These are phyloP conservation scores for Ornithoptera alexandrae DNA, from an alignment of 2,888 invertebrate genomes.

Conservation along the genomic window DNA sequence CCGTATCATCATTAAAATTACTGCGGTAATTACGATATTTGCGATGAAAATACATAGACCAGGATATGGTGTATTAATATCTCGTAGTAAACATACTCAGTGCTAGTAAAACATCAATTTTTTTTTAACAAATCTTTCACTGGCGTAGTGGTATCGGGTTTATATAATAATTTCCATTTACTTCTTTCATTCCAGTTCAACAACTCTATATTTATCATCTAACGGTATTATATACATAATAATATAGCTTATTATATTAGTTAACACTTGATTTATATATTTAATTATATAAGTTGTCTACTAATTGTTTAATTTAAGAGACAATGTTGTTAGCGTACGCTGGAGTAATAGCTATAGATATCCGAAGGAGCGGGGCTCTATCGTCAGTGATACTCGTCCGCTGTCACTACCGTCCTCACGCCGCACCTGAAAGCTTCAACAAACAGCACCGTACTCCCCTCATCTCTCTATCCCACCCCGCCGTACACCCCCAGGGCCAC, in stretches of 20 bases:
- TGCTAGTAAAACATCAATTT: no score
- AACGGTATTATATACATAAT: no score
- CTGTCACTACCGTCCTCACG: slow-evolving; percentile 13
- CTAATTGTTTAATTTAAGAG: not conserved
- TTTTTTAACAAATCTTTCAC: no score
- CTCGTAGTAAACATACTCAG: no score
- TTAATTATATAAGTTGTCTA: not conserved
- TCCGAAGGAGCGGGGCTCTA: not conserved
- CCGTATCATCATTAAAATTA: no score
- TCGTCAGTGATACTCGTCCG: slow-evolving; percentile 4
- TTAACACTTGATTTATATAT: not conserved
- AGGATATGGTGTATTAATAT: no score
- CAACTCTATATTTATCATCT: no score
- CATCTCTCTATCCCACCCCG: slow-evolving; percentile 31
- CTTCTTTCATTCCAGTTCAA: no score
- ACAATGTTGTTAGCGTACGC: not conserved
- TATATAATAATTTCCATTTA: no score
- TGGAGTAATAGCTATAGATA: not conserved
- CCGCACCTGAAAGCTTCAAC: slow-evolving; percentile 27
- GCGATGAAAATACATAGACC: no score
- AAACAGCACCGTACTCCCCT: slow-evolving; percentile 6
- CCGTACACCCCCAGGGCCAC: not conserved
- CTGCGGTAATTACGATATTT: no score
- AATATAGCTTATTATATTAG: not conserved
- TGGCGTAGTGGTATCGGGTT: no score